phyloP scores from a whole-genome alignment of 2,797 vertebrate genomes.

The Notolepis coatsorum region DNA sequence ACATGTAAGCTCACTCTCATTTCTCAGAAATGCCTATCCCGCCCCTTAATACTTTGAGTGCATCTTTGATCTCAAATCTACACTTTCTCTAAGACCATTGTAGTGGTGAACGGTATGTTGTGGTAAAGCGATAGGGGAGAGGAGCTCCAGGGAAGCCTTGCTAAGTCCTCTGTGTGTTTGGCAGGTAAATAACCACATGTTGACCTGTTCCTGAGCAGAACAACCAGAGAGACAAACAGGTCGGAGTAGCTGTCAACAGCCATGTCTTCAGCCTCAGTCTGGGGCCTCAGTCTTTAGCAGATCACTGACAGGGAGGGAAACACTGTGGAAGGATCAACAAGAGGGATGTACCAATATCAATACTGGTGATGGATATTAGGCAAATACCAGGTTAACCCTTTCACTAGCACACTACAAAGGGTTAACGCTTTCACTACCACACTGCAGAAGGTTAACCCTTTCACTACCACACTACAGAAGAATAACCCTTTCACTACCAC shows the following conservation, averaged over 20 bases:
- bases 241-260: conserved; percentile 36
- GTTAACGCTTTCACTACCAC: too few species aligned
- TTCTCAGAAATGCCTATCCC: too few species aligned
- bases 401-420: too few species aligned
- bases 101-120: conserved; percentile 28
- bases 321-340: too few species aligned
- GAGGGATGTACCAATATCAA: too few species aligned
- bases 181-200: conserved; percentile 74
- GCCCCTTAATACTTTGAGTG: conserved; percentile 25
- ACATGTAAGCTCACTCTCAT: too few species aligned
- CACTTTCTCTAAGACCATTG: conserved; percentile 18
- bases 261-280: conserved; percentile 45
- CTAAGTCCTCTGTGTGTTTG: conserved; percentile 61
- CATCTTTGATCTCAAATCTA: conserved; percentile 34
- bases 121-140: conserved; percentile 47
- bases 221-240: conserved; percentile 71
- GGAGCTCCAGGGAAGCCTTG: conserved; percentile 47
- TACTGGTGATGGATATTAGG: too few species aligned
- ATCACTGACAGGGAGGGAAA: conserved; percentile 16
- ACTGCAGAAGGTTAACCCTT: too few species aligned
- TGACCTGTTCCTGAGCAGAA: conserved; percentile 60
- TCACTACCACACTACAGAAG: too few species aligned
- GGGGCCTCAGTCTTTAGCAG: conserved; percentile 43
- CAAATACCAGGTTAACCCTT: too few species aligned
- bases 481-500: too few species aligned